Conservation (phyloP, 2,113 vertebrate species). For the Murina feae region DNA sequence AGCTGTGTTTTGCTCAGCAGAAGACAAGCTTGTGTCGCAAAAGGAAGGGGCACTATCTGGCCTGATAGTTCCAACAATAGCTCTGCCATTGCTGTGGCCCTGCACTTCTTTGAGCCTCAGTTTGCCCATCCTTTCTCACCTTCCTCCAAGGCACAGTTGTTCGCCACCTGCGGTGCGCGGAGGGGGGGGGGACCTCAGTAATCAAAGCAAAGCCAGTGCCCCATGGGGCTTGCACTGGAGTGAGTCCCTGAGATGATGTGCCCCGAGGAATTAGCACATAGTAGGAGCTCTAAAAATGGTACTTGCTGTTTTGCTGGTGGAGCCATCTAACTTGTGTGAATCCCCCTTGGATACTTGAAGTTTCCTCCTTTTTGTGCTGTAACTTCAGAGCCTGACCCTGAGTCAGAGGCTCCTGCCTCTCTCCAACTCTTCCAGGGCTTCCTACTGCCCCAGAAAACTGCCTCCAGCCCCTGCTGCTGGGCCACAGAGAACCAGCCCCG, state of each 20-base stretch:
- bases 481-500: neutral
- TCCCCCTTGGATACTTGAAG: neutral
- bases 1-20: neutral
- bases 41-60: neutral
- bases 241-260: neutral
- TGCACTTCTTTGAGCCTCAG: neutral
- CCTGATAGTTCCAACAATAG: neutral
- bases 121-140: neutral
- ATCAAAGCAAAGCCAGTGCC: neutral
- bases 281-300: neutral
- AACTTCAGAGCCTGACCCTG: neutral
- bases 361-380: neutral
- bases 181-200: neutral
- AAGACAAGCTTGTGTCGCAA: neutral
- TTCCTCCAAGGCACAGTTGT: neutral
- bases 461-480: rapidly evolving
- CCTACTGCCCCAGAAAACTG: too few species aligned
- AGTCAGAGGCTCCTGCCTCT: neutral
- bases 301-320: neutral
- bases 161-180: neutral
- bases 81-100: neutral
- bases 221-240: neutral
- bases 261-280: neutral
- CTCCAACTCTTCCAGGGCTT: neutral
- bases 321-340: neutral